Conservation (phyloP, 2,113 vertebrate species). For the Panthera tigris region DNA sequence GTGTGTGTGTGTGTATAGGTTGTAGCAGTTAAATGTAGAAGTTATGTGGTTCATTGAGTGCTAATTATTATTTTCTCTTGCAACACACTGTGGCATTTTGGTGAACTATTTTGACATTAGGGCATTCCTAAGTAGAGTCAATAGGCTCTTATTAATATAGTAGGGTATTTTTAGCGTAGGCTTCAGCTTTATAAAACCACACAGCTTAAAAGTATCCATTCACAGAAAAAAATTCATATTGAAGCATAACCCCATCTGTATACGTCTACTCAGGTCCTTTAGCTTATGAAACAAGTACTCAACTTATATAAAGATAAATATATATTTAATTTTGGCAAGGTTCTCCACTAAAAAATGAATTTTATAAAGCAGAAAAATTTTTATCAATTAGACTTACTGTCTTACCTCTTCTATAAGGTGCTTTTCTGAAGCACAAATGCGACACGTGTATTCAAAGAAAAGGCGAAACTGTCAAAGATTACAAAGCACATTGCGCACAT, state of each 20-base stretch:
- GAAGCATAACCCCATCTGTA: background rate
- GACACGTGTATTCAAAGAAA: background rate
- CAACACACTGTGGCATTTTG: conserved; percentile 27
- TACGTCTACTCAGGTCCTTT: background rate
- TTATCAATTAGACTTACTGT: background rate
- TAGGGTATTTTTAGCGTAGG: conserved; percentile 54
- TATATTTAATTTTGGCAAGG: background rate
- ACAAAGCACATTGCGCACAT: background rate
- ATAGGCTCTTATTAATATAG: conserved; percentile 56
- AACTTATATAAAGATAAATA: background rate
- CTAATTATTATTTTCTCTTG: conserved; percentile 63
- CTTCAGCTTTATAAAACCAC: conserved; percentile 51
- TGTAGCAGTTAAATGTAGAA: background rate
- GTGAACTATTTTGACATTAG: conserved; percentile 38
- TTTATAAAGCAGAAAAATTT: background rate
- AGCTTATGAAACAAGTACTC: background rate
- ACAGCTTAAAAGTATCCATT: conserved; percentile 17
- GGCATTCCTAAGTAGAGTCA: conserved; percentile 30
- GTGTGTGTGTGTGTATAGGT: background rate
- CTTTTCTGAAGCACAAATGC: background rate
- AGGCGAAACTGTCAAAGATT: background rate
- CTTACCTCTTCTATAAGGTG: conserved; percentile 43
- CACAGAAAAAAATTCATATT: background rate
- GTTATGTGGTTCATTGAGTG: background rate
- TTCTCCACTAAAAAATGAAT: background rate